Evolutionary conservation across 2,113 vertebrate species (phyloP).

Genomic region (Oryzias curvinotus): DNA sequence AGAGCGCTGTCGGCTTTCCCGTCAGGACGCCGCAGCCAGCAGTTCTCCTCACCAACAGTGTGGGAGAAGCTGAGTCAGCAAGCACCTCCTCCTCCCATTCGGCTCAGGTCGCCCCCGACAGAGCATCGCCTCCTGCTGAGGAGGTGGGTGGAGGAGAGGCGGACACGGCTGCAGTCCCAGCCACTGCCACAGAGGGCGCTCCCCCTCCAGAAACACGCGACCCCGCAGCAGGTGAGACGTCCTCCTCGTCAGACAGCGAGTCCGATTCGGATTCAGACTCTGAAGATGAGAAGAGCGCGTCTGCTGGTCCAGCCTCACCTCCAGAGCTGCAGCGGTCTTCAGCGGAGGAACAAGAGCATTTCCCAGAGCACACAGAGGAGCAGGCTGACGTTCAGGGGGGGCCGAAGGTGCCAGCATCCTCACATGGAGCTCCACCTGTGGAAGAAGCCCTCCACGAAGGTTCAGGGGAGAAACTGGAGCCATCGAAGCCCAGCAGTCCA

Average conservation of each 20-base stretch:
- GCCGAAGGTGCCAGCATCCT: too few relatives aligned
- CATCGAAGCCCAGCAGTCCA: not conserved
- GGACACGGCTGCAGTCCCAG: not conserved
- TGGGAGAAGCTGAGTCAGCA: not conserved
- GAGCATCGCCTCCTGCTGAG: not conserved
- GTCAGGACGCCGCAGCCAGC: conserved; percentile 55
- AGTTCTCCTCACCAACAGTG: conserved; percentile 41
- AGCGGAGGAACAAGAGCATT: not conserved
- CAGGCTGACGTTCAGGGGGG: too few relatives aligned
- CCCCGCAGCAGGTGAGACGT: conserved; percentile 17
- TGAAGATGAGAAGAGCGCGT: conserved; percentile 50
- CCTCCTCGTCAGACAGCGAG: conserved; percentile 68
- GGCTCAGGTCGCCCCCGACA: not conserved
- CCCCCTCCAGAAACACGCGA: conserved; percentile 1
- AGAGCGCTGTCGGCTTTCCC: conserved; percentile 73
- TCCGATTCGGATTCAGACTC: conserved; percentile 56
- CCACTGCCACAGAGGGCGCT: conserved; percentile 3
- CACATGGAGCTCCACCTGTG: not conserved
- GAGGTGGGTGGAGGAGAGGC: not conserved
- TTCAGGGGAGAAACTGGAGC: conserved; percentile 33
- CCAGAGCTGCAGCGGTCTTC: not conserved
- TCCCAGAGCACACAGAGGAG: not conserved
- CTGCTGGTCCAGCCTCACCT: not conserved
- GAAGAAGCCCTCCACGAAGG: not conserved
- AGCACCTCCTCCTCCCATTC: not conserved